Evolutionary conservation across 2,888 invertebrate genomes (phyloP), one percentile per base, ranked within the genome.

Genomic region (Tuta absoluta): DNA sequence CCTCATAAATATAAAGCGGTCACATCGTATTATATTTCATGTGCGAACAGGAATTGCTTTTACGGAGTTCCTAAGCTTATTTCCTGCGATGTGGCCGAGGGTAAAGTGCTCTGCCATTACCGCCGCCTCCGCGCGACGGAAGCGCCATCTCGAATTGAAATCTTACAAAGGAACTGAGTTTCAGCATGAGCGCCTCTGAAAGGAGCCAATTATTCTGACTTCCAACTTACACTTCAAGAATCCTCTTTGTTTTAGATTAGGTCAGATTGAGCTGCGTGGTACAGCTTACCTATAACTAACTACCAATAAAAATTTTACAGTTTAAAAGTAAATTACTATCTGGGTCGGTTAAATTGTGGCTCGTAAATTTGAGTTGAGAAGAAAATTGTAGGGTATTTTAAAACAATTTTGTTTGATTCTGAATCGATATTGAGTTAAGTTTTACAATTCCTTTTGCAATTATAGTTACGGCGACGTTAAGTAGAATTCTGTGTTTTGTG

Each of bases 41-140:
- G 84, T 85, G 88, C 70, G 86, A 88, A 86, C 73, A 81, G 85
- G 80, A 90, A 90, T 90, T 87, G 90, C 91, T 91, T 91, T 91
- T 90, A 91, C 83, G 85, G 84, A 90, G 89, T 91, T 90, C 85
- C 85, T 88, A 89, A 91, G 91, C 91, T 91, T 91, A 91, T 91
- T 91, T 91, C 91, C 91, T 87, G 88, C 80, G 85, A 48, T 84
- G 86, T 84, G 85, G 85, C 80, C 78, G 87, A 82, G 87, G 78
- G 86, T 87, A 89, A 91, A 91, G 91, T 91, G 90, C 85, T 86
- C 8, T 10, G 81, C 89, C 89, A 90, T 91, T 91, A 89, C 81
- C 71, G 77, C 76, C 74, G 67, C 72, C 71, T 69, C 75, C 73
- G 69, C 58, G 67, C 65, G 69, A 71, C 66, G 69, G 72, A 74